phyloP scores from a whole-genome alignment of 2,888 invertebrate species.

The Sminthurides aquaticus region DNA sequence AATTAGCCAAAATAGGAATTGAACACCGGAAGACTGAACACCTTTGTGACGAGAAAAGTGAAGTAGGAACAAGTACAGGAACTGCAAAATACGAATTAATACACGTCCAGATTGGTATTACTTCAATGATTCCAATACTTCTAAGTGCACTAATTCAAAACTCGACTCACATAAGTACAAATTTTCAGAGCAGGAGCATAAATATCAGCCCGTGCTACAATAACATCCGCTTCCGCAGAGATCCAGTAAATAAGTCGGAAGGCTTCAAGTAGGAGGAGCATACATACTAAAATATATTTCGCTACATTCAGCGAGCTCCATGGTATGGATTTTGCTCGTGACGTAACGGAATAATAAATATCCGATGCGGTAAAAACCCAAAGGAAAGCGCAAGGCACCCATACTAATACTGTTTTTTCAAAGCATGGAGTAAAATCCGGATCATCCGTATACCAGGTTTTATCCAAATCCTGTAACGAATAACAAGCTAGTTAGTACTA shows the following conservation, averaged over 20 bases:
- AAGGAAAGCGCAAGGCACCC: constrained; percentile 79
- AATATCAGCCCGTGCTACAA: constrained; percentile 24
- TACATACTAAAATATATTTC: constrained; percentile 24
- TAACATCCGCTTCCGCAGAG: not conserved
- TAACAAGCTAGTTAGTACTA: not conserved
- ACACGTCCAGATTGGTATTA: not conserved
- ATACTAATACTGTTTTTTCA: constrained; percentile 79
- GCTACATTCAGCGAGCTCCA: constrained; percentile 43
- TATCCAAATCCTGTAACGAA: constrained; percentile 29
- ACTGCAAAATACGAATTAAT: constrained; percentile 13
- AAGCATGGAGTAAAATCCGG: constrained; percentile 88
- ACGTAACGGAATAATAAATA: constrained; percentile 35
- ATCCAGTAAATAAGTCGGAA: constrained; percentile 18
- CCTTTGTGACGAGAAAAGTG: constrained; percentile 76
- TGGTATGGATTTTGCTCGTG: constrained; percentile 36
- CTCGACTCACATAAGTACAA: constrained; percentile 29
- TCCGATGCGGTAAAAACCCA: constrained; percentile 71
- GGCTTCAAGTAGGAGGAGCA: constrained; percentile 26
- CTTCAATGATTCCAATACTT: not conserved
- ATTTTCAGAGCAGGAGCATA: constrained; percentile 30
- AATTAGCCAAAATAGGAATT: constrained; percentile 86
- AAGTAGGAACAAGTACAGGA: constrained; percentile 56
- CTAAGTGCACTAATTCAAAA: not conserved
- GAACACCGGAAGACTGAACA: constrained; percentile 77
- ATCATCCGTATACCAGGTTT: constrained; percentile 52